Base-by-base conservation (phyloP, 2,888 invertebrate species). In the Meloe dianella region DNA sequence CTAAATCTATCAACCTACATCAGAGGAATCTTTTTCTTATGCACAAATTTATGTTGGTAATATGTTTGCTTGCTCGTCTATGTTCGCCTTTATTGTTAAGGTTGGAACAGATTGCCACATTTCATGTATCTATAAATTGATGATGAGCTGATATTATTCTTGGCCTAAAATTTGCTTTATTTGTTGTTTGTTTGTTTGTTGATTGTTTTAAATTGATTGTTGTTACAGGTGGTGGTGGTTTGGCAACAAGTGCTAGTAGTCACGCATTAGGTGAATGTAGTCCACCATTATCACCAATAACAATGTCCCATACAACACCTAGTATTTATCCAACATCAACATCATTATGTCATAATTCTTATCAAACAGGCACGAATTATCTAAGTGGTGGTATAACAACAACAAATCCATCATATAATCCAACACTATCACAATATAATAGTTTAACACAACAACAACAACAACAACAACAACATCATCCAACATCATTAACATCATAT, bases 161-260 rank as follows among this genome's bases (percentile, higher is more conserved):
- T 35, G 35, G 35, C 35, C 35, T 56, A 7, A 54, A 30, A 32
- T 24, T 8, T 27, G 62, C 22, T 20, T 20, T n/a, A 56, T 14
- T 27, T 35, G 35, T 35, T 30, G 30, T 22, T n/a, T 22, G 22
- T 24, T 20, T 51, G 20, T 20, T 10, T 62, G 24, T 58, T 24
- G 60, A n/a, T n/a, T 17, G 10, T 32, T 29, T 59, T 14, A 27
- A 17, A 24, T 5, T 22, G 17, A 35, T 30, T 22, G 20, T n/a
- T 68, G 65, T 78, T 77, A 29, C 75, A 82, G 80, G 80, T 58
- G 72, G 84, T 58, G 72, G 84, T 84, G 88, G 87, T 77, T 87
- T 90, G 80, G 88, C 90, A 78, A 86, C 89, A 71, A 91, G 90
- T 79, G 89, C 90, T 71, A 91, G 90, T 75, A 91, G 89, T 78